Evolutionary conservation across 2,888 invertebrate species (phyloP).

Genomic region (Cryptosula pallasiana): DNA sequence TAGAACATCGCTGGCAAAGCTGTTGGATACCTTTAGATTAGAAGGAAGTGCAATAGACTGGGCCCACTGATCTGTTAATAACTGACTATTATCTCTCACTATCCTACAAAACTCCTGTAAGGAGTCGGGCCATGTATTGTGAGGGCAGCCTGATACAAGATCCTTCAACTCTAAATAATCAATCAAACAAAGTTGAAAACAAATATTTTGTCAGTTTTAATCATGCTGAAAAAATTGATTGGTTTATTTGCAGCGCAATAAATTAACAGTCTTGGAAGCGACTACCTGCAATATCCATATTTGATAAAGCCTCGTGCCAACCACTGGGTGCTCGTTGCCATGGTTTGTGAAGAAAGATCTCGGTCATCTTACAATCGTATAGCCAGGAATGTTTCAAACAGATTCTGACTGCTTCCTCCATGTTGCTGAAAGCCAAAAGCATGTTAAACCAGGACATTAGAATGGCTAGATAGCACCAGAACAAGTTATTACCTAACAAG

Average conservation of each 20-base stretch:
- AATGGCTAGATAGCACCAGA: no score
- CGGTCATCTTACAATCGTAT: slow-evolving; percentile 41
- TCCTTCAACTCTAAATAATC: neutral
- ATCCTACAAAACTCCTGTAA: neutral
- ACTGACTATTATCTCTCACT: neutral
- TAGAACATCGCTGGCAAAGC: neutral
- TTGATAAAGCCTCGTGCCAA: neutral
- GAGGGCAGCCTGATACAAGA: neutral
- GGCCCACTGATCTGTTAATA: neutral
- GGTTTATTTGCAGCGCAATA: no score
- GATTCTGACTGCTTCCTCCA: slow-evolving; percentile 28
- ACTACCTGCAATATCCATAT: neutral
- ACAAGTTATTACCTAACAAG: no score
- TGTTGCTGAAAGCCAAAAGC: no score
- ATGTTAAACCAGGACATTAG: no score
- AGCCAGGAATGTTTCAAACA: slow-evolving; percentile 37
- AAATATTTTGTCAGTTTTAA: no score
- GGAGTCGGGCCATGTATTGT: neutral
- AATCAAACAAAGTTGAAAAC: no score
- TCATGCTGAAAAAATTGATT: no score
- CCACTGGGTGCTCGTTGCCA: slow-evolving; percentile 36
- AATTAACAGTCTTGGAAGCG: no score
- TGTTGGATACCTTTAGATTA: neutral
- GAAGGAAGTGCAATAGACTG: neutral
- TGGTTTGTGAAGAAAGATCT: slow-evolving; percentile 35